These are phyloP conservation scores for Corella eumyota DNA, from an alignment of 23 tunicate species.

Conservation along the genomic window DNA sequence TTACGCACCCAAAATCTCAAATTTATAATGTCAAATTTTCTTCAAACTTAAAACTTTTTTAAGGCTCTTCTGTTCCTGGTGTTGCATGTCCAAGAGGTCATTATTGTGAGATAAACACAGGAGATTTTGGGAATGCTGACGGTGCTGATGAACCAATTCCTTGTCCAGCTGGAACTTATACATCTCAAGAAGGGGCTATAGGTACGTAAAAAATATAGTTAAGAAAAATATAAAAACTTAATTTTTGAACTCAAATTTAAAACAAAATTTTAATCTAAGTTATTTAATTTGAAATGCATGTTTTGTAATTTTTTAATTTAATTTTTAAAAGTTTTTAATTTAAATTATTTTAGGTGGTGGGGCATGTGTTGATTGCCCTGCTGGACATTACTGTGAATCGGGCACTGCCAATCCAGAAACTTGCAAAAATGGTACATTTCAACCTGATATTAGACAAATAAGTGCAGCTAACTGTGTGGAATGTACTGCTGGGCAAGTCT, in stretches of 20 bases:
- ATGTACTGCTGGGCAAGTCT: slow-evolving; percentile 67
- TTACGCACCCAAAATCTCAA: too few species aligned
- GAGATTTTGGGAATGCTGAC: slow-evolving; percentile 2
- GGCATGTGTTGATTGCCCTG: slow-evolving; percentile 78
- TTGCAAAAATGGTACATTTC: slow-evolving; percentile 61
- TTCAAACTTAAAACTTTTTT: too few species aligned
- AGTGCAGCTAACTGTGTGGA: slow-evolving; percentile 17
- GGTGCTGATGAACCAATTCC: slow-evolving; percentile 18
- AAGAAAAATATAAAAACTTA: neutral
- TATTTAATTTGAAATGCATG: neutral
- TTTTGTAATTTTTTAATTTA: neutral
- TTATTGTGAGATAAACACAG: slow-evolving; percentile 37
- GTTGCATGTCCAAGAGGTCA: slow-evolving; percentile 71
- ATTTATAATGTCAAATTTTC: too few species aligned
- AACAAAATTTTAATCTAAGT: neutral
- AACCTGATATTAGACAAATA: slow-evolving; percentile 25
- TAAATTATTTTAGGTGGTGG: slow-evolving; percentile 11
- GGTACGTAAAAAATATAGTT: slow-evolving; percentile 21
- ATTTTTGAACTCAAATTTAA: neutral
- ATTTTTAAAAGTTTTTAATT: neutral
- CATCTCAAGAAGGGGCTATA: slow-evolving; percentile 82
- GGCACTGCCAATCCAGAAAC: slow-evolving; percentile 47
- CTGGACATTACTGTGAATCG: slow-evolving; percentile 63
- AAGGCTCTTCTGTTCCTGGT: slow-evolving; percentile 58
- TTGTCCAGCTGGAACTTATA: slow-evolving; percentile 69